Percentiles rank a stretch among this genome's conserved stretches.
phyloP scores from a whole-genome alignment of 1,140 invertebrate genomes.

The Stegodyphus mimosarum region DNA sequence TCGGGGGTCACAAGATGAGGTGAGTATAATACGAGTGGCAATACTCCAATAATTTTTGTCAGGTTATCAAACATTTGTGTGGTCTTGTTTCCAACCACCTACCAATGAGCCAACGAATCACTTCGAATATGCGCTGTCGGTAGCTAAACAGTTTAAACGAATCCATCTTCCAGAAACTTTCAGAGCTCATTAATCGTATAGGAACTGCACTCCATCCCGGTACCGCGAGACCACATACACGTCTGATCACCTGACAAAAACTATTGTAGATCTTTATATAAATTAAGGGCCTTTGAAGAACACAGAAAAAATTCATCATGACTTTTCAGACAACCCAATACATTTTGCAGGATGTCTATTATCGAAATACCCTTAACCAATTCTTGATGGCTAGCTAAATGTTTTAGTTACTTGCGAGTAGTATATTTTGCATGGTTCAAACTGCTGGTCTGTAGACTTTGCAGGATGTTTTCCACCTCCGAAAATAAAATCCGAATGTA shows the following conservation, averaged over 20 bases:
- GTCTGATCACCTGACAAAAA: not conserved
- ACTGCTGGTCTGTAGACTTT: not conserved
- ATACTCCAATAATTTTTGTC: no score
- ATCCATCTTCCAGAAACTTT: not conserved
- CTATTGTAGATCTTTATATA: no score
- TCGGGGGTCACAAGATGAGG: no score
- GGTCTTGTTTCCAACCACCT: no score
- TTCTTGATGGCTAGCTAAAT: not conserved
- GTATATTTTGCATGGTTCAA: not conserved
- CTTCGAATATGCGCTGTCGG: no score
- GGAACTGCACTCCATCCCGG: no score
- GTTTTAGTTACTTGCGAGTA: not conserved
- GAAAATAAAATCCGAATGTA: slow-evolving; percentile 22
- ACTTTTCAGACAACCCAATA: not conserved
- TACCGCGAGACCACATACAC: no score
- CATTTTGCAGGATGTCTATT: not conserved
- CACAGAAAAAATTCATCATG: not conserved
- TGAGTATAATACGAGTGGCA: no score
- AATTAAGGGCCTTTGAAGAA: no score
- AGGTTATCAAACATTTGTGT: no score
- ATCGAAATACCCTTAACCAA: not conserved
- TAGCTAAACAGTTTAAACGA: not conserved
- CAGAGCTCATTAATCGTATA: no score
- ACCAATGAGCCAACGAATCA: no score
- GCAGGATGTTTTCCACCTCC: slow-evolving; percentile 2